phyloP scores from a whole-genome alignment of 2,888 invertebrate species.

The Leucozona laternaria region DNA sequence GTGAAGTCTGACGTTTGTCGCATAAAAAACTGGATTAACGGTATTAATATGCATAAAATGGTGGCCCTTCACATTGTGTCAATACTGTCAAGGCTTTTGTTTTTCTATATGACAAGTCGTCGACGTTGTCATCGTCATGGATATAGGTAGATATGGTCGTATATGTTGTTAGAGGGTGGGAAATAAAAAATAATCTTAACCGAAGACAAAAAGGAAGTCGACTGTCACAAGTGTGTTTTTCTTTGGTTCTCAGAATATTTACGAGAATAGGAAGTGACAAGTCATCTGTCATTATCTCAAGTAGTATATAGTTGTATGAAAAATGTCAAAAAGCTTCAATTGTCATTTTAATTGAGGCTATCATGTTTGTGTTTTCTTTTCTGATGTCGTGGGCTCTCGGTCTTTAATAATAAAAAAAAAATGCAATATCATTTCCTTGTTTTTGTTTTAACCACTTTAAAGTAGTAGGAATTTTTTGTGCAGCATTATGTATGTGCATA shows the following conservation, averaged over 20 bases:
- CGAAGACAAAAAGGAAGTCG: constrained; percentile 38
- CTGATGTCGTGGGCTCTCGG: not conserved
- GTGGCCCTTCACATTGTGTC: constrained; percentile 18
- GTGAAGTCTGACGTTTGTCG: constrained; percentile 31
- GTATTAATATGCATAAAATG: constrained; percentile 15
- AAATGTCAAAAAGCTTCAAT: constrained; percentile 33
- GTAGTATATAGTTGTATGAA: constrained; percentile 16
- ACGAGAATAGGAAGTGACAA: constrained; percentile 56
- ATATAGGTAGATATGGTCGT: no score
- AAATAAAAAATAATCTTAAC: not conserved
- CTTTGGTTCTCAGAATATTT: constrained; percentile 15
- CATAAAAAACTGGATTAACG: constrained; percentile 7
- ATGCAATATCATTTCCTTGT: constrained; percentile 60
- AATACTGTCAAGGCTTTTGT: constrained; percentile 16
- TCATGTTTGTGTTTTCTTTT: not conserved
- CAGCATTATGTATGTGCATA: not conserved
- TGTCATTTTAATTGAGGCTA: constrained; percentile 55
- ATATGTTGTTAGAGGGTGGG: not conserved
- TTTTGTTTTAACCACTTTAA: constrained; percentile 9
- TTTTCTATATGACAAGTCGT: constrained; percentile 21
- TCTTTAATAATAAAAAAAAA: not conserved
- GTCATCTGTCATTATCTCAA: constrained; percentile 48
- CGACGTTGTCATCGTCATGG: not conserved
- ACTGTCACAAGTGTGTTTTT: constrained; percentile 45
- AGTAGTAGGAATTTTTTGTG: not conserved